phyloP scores from a whole-genome alignment of 2,888 invertebrate genomes.

The Rhagonycha fulva region DNA sequence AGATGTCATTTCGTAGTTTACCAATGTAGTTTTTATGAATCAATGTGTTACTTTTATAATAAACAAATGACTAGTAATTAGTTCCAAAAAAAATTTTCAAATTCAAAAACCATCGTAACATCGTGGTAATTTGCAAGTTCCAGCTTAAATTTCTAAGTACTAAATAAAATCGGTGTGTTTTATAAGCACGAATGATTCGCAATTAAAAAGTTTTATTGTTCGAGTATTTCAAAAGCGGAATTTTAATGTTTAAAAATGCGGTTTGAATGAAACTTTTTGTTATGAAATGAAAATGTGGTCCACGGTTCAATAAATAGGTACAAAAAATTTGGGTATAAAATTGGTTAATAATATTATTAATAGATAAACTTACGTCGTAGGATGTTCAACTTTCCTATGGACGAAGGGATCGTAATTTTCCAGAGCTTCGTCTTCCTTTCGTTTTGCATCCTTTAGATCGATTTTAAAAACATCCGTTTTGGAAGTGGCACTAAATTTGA shows the following conservation, averaged over 20 bases:
- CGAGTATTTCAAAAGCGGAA: neutral
- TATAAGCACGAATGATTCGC: neutral
- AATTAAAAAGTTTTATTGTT: neutral
- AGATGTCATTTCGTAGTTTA: no score
- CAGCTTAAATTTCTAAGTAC: no score
- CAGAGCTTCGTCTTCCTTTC: slow-evolving; percentile 50
- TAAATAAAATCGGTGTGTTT: neutral
- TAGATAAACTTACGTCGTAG: slow-evolving; percentile 69
- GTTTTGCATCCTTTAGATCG: slow-evolving; percentile 29
- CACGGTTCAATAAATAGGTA: neutral
- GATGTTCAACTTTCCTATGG: slow-evolving; percentile 69
- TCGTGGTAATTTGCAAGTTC: no score
- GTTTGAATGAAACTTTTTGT: neutral
- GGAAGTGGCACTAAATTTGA: neutral
- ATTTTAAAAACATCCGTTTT: slow-evolving; percentile 5
- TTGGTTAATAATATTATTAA: slow-evolving; percentile 15
- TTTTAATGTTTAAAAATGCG: neutral
- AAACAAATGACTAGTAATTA: no score
- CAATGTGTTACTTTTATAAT: no score
- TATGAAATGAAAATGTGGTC: neutral
- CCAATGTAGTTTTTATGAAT: no score
- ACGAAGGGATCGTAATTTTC: slow-evolving; percentile 71
- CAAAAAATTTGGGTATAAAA: neutral
- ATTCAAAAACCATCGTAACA: no score
- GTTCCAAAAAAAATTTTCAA: no score